Evolutionary conservation across 1,140 invertebrate species (phyloP).

Genomic region (Ceratina calcarata): DNA sequence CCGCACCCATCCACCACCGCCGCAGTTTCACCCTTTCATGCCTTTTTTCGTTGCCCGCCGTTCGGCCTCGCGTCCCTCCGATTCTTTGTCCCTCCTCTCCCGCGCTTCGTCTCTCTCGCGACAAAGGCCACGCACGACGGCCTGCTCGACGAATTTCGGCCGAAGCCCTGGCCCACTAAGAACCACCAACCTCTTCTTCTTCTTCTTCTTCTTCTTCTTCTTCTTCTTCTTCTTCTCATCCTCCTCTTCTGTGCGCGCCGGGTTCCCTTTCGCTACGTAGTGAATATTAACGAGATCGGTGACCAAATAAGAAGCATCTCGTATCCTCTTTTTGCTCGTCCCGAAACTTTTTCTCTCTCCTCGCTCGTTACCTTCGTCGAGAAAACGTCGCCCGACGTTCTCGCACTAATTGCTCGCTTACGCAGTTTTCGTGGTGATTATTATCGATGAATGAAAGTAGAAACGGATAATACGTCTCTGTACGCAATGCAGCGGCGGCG

Average conservation of each 20-base stretch:
- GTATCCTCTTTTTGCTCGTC: slow-evolving; percentile 14
- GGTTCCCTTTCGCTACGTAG: slow-evolving; percentile 22
- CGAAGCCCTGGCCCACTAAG: slow-evolving; percentile 69
- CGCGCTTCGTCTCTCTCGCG: not conserved
- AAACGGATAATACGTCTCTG: not conserved
- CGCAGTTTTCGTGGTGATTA: too few relatives aligned
- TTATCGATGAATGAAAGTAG: not conserved
- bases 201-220: not conserved
- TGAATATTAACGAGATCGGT: slow-evolving; percentile 54
- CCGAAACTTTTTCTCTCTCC: slow-evolving; percentile 25
- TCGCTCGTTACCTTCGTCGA: slow-evolving; percentile 26
- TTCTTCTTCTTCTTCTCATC: not conserved
- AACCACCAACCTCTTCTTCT: not conserved
- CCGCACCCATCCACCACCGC: not conserved
- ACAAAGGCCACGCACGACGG: slow-evolving; percentile 61
- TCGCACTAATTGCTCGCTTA: slow-evolving; percentile 5
- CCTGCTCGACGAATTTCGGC: slow-evolving; percentile 60
- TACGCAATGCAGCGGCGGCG: not conserved
- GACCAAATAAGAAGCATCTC: slow-evolving; percentile 52
- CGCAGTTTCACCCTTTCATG: slow-evolving; percentile 12
- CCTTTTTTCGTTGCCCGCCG: slow-evolving; percentile 28
- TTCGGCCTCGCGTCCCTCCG: slow-evolving; percentile 5
- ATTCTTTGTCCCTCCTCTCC: not conserved
- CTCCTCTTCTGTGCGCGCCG: not conserved
- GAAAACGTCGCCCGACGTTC: slow-evolving; percentile 8